phyloP scores from a whole-genome alignment of 2,797 vertebrate species.

The Oreochromis grahami region DNA sequence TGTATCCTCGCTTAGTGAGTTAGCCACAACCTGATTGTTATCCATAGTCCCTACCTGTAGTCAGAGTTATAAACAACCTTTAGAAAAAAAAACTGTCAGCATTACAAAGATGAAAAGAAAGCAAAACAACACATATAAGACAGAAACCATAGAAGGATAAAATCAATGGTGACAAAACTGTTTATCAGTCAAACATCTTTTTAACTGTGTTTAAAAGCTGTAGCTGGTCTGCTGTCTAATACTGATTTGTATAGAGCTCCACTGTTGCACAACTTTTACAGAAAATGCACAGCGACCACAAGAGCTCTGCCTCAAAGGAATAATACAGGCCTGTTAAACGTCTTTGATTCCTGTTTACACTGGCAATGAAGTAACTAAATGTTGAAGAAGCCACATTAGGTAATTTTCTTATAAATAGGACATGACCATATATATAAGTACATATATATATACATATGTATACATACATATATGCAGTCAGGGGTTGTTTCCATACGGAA shows the following conservation, averaged over 20 bases:
- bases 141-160: neutral
- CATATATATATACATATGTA: accelerated
- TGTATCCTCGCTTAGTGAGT: neutral
- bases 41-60: neutral
- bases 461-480: accelerated
- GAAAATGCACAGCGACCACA: neutral
- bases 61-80: neutral
- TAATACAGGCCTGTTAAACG: neutral
- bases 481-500: slow-evolving; percentile 44
- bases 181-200: neutral
- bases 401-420: neutral
- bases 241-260: neutral
- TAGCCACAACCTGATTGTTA: neutral
- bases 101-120: neutral
- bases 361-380: neutral
- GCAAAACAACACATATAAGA: neutral
- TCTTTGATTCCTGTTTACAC: neutral
- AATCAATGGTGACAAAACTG: neutral
- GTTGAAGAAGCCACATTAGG: neutral
- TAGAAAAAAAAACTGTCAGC: neutral
- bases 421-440: neutral
- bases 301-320: neutral
- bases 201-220: neutral
- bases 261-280: neutral
- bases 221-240: neutral